Evolutionary conservation across 2,797 vertebrate genomes (phyloP), one percentile per base, ranked within the genome.

Genomic region (Ptychobarbus kaznakovi): DNA sequence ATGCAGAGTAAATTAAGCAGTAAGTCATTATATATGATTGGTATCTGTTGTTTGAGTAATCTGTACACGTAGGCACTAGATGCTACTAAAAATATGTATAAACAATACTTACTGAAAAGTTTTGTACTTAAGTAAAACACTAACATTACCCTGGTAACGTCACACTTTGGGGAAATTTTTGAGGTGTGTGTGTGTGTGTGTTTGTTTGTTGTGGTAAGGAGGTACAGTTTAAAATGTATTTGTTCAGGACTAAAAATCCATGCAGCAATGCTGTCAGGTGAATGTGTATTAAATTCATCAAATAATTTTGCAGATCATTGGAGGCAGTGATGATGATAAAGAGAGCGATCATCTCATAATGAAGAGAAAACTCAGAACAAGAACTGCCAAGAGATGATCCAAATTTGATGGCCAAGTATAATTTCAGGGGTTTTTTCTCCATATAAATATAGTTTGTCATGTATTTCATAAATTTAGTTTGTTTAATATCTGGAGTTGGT

Each of bases 271-370:
- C 25, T 51, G 25, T n/a, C 46, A 40, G 20, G 10, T 77, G 10
- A 18, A 20, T 80, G 42, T 80, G 66, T 70, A 65, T 74, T 75
- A n/a, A 83, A 20, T 83, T 22, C n/a, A 25, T 28, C 6, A 15
- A 66, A 69, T 81, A n/a, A 22, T 18, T 51, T 69, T 25, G 42
- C 88, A 95, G 95, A 35, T 46, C 6, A 32, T 87, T 0, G 44
- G 42, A 22, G 89, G 90, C 12, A 93, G 93, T 49, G 95, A 93
- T 61, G 95, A 93, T 58, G 92, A 94, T 40, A 97, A 96, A 81
- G 97, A 98, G 92, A 98, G 95, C 0, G 95, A 97, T 91, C 97
- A 98, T 88, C 89, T 94, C 58, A 98, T 96, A 88, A 96, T 98
- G 73, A 98, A 95, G 89, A 94, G 96, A 73, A 93, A 92, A 81